Base-by-base conservation (phyloP, 2,888 invertebrate genomes). In the Yponomeuta plumbellus region DNA sequence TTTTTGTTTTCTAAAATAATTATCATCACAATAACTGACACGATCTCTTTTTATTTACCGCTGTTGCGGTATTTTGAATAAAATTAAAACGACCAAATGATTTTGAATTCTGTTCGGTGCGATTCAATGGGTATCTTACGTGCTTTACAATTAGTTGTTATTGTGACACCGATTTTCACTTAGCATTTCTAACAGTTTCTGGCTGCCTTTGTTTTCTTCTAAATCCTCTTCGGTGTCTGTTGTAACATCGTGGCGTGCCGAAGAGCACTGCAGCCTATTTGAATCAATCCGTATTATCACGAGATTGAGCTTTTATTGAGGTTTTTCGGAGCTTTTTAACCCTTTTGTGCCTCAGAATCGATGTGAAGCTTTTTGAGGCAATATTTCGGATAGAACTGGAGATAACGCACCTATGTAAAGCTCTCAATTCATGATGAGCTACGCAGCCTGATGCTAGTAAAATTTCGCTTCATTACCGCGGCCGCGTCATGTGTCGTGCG, bases 1-100 rank as follows among this genome's bases (percentile, higher is more conserved):
- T 88, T 88, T 86, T 89, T 89, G 90, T 90, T 88, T 88, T 86
- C 85, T 74, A 80, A 86, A 90, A 88, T 88, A 88, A 91, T 91
- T 91, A 91, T 87, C 90, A 91, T 91, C 72, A 91, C 90, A 91
- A 91, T 88, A 87, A 84, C 80, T 79, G 80, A 81, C 81, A 79
- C 83, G 85, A 88, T 87, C 85, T 88, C 88, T 85, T 88, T 88
- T 81, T 86, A 85, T 82, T 85, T 83, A 83, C 85, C 88, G 88
- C 85, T 83, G 85, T 85, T 88, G 86, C 86, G 87, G 86, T 88
- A 84, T 86, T 88, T 85, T 88, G 87, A 88, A 89, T 89, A 88
- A 86, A 80, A 88, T 89, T 87, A 86, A 34, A 81, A 76, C 77
- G 76, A 76, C 78, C 77, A 80, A 80, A 85, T 82, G 76, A 84